Evolutionary conservation across 2,113 vertebrate species (phyloP).

Genomic region (Crotalus viridis): DNA sequence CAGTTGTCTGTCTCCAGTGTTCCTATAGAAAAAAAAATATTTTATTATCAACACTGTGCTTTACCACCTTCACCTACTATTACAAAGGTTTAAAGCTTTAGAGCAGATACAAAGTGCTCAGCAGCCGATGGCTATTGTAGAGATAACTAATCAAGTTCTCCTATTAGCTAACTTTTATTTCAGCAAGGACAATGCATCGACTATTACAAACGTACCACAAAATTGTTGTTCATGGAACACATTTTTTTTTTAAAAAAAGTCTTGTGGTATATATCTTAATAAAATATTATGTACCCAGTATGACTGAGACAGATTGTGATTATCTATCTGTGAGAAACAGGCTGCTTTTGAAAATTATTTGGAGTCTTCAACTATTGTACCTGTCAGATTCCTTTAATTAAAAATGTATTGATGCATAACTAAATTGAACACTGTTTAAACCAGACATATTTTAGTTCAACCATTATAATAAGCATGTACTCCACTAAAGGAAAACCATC

Average conservation of each 20-base stretch:
- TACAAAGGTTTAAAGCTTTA: background rate
- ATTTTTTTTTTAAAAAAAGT: conserved; percentile 26
- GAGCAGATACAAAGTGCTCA: background rate
- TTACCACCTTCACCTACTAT: background rate
- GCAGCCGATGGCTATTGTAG: background rate
- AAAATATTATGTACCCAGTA: conserved; percentile 47
- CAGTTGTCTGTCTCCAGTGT: background rate
- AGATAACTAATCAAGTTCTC: conserved; percentile 24
- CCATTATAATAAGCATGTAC: conserved; percentile 53
- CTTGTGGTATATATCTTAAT: conserved; percentile 54
- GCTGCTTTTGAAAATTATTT: conserved; percentile 69
- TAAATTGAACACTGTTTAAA: conserved; percentile 66
- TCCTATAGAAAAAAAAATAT: background rate
- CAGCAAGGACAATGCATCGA: conserved; percentile 38
- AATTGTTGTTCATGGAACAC: conserved; percentile 30
- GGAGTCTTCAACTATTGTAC: conserved; percentile 64
- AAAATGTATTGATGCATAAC: conserved; percentile 74
- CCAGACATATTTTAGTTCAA: conserved; percentile 63
- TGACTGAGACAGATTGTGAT: conserved; percentile 64
- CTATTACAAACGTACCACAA: conserved; percentile 18
- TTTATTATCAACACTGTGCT: background rate
- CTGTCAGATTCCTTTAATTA: conserved; percentile 77
- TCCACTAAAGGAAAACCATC: conserved; percentile 53
- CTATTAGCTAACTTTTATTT: conserved; percentile 24
- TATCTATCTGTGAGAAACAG: conserved; percentile 57